Evolutionary conservation across 2,113 vertebrate genomes (phyloP).

Genomic region (Serilophus lunatus): DNA sequence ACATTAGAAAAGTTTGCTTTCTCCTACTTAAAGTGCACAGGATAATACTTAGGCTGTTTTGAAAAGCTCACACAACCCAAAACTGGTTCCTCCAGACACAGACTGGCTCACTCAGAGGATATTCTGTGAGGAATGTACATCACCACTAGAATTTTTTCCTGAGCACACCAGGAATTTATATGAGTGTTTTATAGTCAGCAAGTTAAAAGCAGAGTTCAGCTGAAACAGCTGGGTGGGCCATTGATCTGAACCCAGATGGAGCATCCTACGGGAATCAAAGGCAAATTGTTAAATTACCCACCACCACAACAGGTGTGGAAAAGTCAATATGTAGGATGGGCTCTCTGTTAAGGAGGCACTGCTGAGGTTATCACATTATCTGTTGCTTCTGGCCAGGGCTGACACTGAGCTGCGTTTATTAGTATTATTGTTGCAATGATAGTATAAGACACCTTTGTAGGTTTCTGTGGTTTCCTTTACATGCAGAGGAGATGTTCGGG

Average conservation of each 20-base stretch:
- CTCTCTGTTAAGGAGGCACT: not conserved
- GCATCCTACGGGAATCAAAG: not conserved
- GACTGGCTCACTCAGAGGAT: not conserved
- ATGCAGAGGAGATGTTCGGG: not conserved
- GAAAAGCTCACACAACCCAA: not conserved
- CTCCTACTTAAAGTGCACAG: not conserved
- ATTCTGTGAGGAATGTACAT: not conserved
- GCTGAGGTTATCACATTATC: not conserved
- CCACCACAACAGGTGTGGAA: not conserved
- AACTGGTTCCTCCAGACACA: not conserved
- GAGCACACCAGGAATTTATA: not conserved
- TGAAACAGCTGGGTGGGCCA: not conserved
- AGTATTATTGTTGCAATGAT: fast-evolving
- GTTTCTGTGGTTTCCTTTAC: not conserved
- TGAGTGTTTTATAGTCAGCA: not conserved
- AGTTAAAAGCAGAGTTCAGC: not conserved
- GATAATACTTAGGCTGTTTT: not conserved
- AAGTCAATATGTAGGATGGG: not conserved
- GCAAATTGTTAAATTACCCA: not conserved
- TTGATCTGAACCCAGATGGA: not conserved
- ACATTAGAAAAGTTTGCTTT: not conserved
- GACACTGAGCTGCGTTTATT: not conserved
- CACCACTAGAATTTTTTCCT: not conserved
- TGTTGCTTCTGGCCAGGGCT: not conserved
- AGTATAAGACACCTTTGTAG: not conserved